Percentiles rank a stretch among this genome's conserved stretches.
Conservation (phyloP, 2,888 invertebrate genomes). For the Eugnorisma glareosa region DNA sequence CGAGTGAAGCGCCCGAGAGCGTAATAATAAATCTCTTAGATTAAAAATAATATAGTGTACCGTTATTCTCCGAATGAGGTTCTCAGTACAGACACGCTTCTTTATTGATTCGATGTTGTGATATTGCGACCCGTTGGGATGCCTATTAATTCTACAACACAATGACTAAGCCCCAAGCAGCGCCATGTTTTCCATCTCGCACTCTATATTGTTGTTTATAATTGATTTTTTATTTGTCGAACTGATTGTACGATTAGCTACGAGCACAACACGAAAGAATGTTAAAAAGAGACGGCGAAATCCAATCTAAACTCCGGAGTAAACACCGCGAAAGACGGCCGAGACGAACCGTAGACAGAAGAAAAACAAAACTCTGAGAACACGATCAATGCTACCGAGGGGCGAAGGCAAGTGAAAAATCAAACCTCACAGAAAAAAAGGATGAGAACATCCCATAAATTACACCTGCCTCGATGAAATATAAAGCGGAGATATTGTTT, state of each 20-base stretch:
- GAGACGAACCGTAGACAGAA: slow-evolving; percentile 87
- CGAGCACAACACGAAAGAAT: slow-evolving; percentile 74
- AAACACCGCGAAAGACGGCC: slow-evolving; percentile 82
- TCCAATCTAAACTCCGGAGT: slow-evolving; percentile 85
- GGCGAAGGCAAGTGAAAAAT: slow-evolving; percentile 80
- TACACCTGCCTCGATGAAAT: slow-evolving; percentile 88
- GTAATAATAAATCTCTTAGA: slow-evolving; percentile 73
- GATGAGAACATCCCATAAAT: slow-evolving; percentile 83
- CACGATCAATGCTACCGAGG: slow-evolving; percentile 82
- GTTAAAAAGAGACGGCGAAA: slow-evolving; percentile 80
- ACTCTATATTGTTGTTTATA: slow-evolving; percentile 83
- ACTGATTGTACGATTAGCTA: slow-evolving; percentile 77
- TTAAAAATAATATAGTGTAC: slow-evolving; percentile 76
- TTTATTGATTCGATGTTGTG: slow-evolving; percentile 85
- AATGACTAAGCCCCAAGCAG: slow-evolving; percentile 78
- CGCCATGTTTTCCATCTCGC: slow-evolving; percentile 82
- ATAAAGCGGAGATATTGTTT: slow-evolving; percentile 88
- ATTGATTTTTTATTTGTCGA: slow-evolving; percentile 83
- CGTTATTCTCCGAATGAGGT: slow-evolving; percentile 83
- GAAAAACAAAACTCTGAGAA: slow-evolving; percentile 86
- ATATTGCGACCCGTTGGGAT: slow-evolving; percentile 82
- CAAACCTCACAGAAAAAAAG: slow-evolving; percentile 79
- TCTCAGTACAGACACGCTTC: slow-evolving; percentile 76
- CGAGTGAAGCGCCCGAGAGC: slow-evolving; percentile 65
- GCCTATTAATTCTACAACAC: slow-evolving; percentile 85